A percentile compares a stretch with the other conserved stretches of the same genome.
Conservation (phyloP, 2,113 vertebrate species). For the Ictalurus furcatus region DNA sequence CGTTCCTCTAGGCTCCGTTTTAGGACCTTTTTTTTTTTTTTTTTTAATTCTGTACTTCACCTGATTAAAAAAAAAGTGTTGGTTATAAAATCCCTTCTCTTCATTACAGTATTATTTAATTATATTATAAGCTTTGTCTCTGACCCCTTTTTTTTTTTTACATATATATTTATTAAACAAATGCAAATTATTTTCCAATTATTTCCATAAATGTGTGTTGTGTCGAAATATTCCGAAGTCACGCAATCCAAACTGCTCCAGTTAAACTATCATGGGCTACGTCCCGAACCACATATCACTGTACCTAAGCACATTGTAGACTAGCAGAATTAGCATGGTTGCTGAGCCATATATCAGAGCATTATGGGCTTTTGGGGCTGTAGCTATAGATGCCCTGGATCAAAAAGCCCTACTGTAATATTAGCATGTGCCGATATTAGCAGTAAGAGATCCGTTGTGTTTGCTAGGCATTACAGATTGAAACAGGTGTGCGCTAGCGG, state of each 20-base stretch:
- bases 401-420: neutral
- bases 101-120: neutral
- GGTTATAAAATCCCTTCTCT: neutral
- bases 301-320: neutral
- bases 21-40: neutral
- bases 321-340: neutral
- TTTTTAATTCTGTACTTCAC: neutral
- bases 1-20: neutral
- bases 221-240: neutral
- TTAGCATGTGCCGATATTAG: neutral
- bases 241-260: neutral
- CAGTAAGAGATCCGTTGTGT: slow-evolving; percentile 10
- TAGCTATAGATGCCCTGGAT: neutral
- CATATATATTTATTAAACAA: neutral
- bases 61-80: neutral
- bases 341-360: neutral
- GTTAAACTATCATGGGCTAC: neutral
- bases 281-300: neutral
- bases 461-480: slow-evolving; percentile 60
- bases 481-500: slow-evolving; percentile 64
- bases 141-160: fast-evolving
- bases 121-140: neutral
- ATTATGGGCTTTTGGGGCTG: neutral
- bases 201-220: neutral
- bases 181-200: neutral